phyloP scores from a whole-genome alignment of 2,888 invertebrate genomes.

The Bruchidius siliquastri region DNA sequence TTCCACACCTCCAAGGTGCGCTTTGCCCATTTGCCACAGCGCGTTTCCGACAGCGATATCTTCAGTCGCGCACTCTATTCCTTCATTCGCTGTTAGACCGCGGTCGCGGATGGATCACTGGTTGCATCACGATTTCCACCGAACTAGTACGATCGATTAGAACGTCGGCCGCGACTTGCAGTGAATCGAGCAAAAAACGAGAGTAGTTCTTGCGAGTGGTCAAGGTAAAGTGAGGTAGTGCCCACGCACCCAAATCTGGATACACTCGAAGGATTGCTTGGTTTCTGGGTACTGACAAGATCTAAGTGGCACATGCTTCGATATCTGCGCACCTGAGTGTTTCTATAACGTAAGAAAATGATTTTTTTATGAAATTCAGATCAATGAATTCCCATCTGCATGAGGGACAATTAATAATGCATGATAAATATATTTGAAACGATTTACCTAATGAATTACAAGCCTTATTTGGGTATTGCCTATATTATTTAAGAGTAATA shows the following conservation, averaged over 20 bases:
- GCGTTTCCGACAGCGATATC: not conserved
- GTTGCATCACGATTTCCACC: conserved; percentile 21
- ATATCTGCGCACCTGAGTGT: not conserved
- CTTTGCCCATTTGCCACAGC: not conserved
- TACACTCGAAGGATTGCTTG: not conserved
- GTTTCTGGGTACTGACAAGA: not conserved
- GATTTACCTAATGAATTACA: no score
- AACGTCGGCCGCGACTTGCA: conserved; percentile 1
- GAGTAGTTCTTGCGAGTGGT: not conserved
- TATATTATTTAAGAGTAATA: no score
- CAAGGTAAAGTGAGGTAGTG: conserved; percentile 1
- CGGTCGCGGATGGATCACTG: conserved; percentile 32
- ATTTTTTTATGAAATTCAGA: not conserved
- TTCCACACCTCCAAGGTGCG: not conserved
- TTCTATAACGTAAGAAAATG: not conserved
- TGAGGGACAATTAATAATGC: no score
- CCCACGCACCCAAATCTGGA: not conserved
- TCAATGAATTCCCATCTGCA: no score
- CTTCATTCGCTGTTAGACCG: conserved; percentile 33
- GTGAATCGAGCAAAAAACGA: conserved; percentile 7
- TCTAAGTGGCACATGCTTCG: not conserved
- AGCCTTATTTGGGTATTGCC: no score
- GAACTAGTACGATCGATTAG: conserved; percentile 19
- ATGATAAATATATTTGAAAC: no score
- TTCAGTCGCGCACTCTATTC: not conserved